Conservation (phyloP, 2,113 vertebrate genomes). For the Aegotheles bennettii region DNA sequence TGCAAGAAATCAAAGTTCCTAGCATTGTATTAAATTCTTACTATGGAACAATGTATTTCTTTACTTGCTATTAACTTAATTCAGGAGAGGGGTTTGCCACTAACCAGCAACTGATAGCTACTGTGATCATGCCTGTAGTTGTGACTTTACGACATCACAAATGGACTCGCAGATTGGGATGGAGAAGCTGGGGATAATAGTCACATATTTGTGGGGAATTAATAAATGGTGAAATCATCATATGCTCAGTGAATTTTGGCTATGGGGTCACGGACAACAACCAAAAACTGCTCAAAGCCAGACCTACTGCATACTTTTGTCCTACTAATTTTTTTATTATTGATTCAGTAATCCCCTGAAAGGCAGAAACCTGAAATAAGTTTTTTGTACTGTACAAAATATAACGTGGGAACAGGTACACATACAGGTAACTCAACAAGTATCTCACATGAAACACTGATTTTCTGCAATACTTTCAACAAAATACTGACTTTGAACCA, state of each 20-base stretch:
- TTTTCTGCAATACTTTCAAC: conserved; percentile 22
- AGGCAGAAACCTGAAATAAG: not conserved
- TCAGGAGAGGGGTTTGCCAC: not conserved
- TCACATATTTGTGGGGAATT: not conserved
- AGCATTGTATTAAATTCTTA: not conserved
- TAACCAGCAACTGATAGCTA: not conserved
- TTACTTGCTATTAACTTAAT: not conserved
- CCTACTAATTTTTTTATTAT: not conserved
- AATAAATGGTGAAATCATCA: conserved; percentile 8
- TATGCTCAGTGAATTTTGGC: not conserved
- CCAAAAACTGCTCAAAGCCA: not conserved
- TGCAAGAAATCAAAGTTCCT: not conserved
- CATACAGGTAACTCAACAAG: conserved; percentile 46
- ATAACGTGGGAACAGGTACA: not conserved
- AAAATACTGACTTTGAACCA: conserved; percentile 57
- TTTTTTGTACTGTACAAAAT: not conserved
- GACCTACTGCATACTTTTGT: not conserved
- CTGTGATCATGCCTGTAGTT: not conserved
- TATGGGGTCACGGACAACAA: conserved; percentile 13
- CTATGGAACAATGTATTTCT: not conserved
- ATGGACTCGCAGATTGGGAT: not conserved
- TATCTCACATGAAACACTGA: conserved; percentile 19
- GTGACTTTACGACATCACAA: not conserved
- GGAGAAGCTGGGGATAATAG: not conserved
- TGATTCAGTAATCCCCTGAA: not conserved